Evolutionary conservation across 2,888 invertebrate species (phyloP).

Genomic region (Drosophila heteroneura): DNA sequence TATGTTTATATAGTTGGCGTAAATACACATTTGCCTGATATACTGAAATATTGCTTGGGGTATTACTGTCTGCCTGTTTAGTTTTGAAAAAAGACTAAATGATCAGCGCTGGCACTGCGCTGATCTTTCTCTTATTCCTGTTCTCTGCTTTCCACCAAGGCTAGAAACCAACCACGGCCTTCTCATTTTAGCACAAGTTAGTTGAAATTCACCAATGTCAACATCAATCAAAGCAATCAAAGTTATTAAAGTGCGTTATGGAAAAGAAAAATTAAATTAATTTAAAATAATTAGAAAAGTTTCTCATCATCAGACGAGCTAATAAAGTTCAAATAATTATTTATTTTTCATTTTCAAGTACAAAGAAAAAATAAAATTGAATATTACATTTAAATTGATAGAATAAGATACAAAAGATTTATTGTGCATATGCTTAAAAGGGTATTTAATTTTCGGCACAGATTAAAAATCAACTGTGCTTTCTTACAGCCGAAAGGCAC

Average conservation of each 20-base stretch:
- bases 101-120: not conserved
- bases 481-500: slow-evolving; percentile 25
- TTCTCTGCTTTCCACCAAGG: not conserved
- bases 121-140: not conserved
- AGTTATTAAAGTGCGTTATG: no score
- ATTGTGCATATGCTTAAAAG: not conserved
- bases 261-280: no score
- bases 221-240: no score
- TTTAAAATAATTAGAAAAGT: no score
- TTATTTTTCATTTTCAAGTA: no score
- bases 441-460: slow-evolving; percentile 1
- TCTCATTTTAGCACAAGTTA: not conserved
- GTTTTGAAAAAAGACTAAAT: not conserved
- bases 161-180: not conserved
- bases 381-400: not conserved
- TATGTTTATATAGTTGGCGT: slow-evolving; percentile 3
- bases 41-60: not conserved
- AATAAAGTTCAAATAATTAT: no score
- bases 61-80: not conserved
- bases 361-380: not conserved
- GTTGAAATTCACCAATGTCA: not conserved
- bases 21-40: not conserved
- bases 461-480: not conserved
- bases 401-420: not conserved
- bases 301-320: no score